These are phyloP conservation scores for Erebia palarica DNA, from an alignment of 2,888 invertebrate species.

Conservation along the genomic window DNA sequence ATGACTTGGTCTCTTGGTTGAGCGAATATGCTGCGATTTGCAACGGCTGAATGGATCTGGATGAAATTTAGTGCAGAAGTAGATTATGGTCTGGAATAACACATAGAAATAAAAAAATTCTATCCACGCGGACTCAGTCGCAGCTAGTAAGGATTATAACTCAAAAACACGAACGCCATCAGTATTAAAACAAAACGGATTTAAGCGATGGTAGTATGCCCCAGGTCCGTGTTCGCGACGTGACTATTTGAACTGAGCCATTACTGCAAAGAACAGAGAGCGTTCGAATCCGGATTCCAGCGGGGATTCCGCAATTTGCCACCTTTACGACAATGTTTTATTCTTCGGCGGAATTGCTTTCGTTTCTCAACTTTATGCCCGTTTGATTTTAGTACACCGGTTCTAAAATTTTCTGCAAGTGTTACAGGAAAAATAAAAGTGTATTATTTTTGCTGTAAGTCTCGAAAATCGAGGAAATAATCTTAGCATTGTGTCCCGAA, in stretches of 20 bases:
- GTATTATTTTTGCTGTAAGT: slow-evolving; percentile 3
- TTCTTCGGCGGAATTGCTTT: slow-evolving; percentile 25
- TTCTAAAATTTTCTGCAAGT: slow-evolving; percentile 19
- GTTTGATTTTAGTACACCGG: slow-evolving; percentile 22
- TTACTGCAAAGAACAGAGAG: slow-evolving; percentile 33
- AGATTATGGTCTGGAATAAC: too few relatives aligned
- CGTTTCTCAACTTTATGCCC: slow-evolving; percentile 22
- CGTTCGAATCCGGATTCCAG: slow-evolving; percentile 25
- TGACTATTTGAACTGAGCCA: slow-evolving; percentile 43
- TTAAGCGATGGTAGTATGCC: too few relatives aligned
- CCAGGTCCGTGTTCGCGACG: slow-evolving; percentile 39
- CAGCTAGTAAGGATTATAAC: too few relatives aligned
- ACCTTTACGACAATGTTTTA: slow-evolving; percentile 32
- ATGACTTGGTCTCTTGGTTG: too few relatives aligned
- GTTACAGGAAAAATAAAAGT: slow-evolving; percentile 20
- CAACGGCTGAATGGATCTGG: too few relatives aligned
- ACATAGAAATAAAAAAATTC: too few relatives aligned
- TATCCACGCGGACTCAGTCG: too few relatives aligned
- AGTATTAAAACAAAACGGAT: too few relatives aligned
- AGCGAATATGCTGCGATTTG: too few relatives aligned
- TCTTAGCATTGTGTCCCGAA: background rate
- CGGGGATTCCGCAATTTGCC: slow-evolving; percentile 33
- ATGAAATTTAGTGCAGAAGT: too few relatives aligned
- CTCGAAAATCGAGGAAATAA: background rate
- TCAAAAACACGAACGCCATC: too few relatives aligned